phyloP scores from a whole-genome alignment of 2,888 invertebrate species.

The Conus canariensis region DNA sequence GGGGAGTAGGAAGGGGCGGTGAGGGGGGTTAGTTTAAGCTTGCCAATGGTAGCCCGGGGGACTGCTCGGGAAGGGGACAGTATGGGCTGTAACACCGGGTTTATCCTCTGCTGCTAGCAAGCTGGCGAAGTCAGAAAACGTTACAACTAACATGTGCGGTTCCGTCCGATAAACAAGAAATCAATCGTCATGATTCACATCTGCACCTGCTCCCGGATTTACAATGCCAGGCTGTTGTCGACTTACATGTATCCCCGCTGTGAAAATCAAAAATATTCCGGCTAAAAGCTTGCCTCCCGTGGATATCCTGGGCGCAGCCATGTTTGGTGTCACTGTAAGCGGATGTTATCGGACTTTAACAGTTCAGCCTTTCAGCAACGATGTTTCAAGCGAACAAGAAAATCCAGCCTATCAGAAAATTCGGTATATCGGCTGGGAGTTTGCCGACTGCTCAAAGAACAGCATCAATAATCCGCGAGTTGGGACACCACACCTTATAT shows the following conservation, averaged over 20 bases:
- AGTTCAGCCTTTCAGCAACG: constrained; percentile 40
- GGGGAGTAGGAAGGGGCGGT: too few relatives aligned
- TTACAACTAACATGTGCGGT: neutral
- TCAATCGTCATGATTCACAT: neutral
- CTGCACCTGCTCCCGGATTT: constrained; percentile 19
- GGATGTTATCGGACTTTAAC: constrained; percentile 19
- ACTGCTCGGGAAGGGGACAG: too few relatives aligned
- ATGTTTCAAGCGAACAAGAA: constrained; percentile 14
- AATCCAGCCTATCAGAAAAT: constrained; percentile 50
- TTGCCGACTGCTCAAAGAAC: constrained; percentile 20
- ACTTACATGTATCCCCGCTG: constrained; percentile 40
- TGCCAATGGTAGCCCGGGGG: too few relatives aligned
- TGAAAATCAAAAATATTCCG: constrained; percentile 34
- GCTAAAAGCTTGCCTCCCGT: constrained; percentile 34
- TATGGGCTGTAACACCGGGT: too few relatives aligned
- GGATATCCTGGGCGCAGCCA: constrained; percentile 63
- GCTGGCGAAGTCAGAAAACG: too few relatives aligned
- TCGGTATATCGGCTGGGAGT: constrained; percentile 33
- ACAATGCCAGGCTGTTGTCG: neutral
- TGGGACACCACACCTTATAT: constrained; percentile 1
- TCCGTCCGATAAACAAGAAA: neutral
- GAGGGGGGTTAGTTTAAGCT: too few relatives aligned
- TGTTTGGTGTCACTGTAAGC: constrained; percentile 51
- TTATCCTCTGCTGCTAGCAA: too few relatives aligned
- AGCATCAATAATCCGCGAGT: neutral